Evolutionary conservation across 2,113 vertebrate genomes (phyloP), one percentile per base, ranked within the genome.

Genomic region (Budorcas taxicolor): DNA sequence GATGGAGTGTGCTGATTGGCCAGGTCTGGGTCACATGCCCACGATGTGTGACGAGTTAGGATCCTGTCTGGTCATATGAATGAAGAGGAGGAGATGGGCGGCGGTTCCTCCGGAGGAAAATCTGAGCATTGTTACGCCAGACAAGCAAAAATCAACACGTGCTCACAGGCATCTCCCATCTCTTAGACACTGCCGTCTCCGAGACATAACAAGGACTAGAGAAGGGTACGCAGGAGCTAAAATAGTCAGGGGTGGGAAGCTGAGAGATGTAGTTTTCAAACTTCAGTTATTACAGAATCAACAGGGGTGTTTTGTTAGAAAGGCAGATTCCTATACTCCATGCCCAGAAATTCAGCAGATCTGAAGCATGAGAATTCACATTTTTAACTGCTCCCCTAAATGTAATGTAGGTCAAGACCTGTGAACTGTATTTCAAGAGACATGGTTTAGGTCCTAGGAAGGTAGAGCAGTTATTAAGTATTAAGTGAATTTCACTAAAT

Each of bases 401-500:
- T n/a, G n/a, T 52, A 33, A 43, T 84, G 62, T 33, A 43, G 80
- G 67, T 86, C 11, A 58, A 74, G 50, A 55, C 76, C 55, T 57
- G 33, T 27, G 45, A 76, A 4, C 33, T 43, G 3, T 23, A 55
- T 87, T 88, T 94, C 45, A 45, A 83, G 78, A 89, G 78, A 83
- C 74, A 31, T 15, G 8, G 33, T 57, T 96, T 91, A 86, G 81
- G 45, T 58, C 29, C 17, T 80, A 74, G 84, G 50, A 55, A 96
- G 81, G 43, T 3, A 62, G 15, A 67, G 50, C 45, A 29, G 52
- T 74, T 87, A 55, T 57, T 93, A 96, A 92, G 80, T 87, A 58
- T 57, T 93, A 96, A 94, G 76, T 29, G 84, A 94, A 58, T 90
- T 96, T 85, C 50, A 5, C 58, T 85, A 76, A 96, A 95, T 95